phyloP scores from a whole-genome alignment of 2,888 invertebrate species.

The Lordiphosa andalusiaca region DNA sequence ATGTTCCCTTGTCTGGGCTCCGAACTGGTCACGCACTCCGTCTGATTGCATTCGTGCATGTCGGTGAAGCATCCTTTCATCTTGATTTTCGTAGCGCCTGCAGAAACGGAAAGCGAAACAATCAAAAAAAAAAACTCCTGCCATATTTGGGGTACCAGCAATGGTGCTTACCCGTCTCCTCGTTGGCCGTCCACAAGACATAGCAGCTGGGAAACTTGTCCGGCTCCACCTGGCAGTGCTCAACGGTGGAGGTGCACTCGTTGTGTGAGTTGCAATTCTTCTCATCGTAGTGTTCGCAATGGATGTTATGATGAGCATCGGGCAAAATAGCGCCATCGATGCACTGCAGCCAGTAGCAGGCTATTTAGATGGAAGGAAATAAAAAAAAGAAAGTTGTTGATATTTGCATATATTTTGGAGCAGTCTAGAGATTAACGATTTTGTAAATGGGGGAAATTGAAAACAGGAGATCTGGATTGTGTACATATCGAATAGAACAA shows the following conservation, averaged over 20 bases:
- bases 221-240: conserved; percentile 82
- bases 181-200: conserved; percentile 88
- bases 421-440: too few species aligned
- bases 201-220: conserved; percentile 91
- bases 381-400: background rate
- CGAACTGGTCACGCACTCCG: conserved; percentile 86
- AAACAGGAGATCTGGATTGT: too few species aligned
- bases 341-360: conserved; percentile 25
- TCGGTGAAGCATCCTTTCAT: conserved; percentile 93
- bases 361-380: conserved; percentile 15
- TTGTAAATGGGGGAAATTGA: too few species aligned
- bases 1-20: conserved; percentile 85
- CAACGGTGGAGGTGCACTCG: conserved; percentile 82
- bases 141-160: background rate
- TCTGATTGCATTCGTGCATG: conserved; percentile 88
- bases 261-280: conserved; percentile 75
- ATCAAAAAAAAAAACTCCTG: conserved; percentile 7
- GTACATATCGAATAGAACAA: too few species aligned
- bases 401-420: background rate
- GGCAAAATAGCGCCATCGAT: conserved; percentile 62
- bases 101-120: conserved; percentile 7
- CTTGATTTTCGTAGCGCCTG: conserved; percentile 82
- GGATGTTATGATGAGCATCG: conserved; percentile 69
- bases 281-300: conserved; percentile 77
- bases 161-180: conserved; percentile 82